Percentiles rank a stretch among this genome's conserved stretches.
phyloP scores from a whole-genome alignment of 2,797 vertebrate species.

The Hemibagrus guttatus region DNA sequence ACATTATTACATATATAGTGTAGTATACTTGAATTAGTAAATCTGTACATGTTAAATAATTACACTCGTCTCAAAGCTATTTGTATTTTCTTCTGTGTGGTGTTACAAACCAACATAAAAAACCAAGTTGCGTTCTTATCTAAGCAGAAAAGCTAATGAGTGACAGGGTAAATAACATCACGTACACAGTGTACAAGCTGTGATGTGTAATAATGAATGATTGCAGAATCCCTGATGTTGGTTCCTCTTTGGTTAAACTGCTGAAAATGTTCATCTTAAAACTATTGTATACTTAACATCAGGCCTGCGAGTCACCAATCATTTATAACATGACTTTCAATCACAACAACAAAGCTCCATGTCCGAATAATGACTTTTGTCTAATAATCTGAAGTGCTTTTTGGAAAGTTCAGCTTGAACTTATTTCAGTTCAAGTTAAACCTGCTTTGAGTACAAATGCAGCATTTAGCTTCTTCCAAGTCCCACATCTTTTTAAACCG shows the following conservation, averaged over 20 bases:
- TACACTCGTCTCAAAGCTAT: background rate
- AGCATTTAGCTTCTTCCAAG: background rate
- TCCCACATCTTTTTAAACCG: background rate
- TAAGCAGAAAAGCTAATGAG: slow-evolving; percentile 15
- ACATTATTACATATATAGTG: background rate
- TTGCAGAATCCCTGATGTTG: background rate
- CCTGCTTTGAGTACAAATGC: background rate
- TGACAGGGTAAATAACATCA: background rate
- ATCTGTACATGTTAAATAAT: background rate
- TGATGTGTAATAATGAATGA: background rate
- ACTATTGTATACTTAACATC: background rate
- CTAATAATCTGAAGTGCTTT: background rate
- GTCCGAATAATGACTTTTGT: background rate
- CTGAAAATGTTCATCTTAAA: background rate
- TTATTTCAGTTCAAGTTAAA: background rate
- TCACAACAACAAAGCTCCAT: background rate
- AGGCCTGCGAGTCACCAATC: background rate
- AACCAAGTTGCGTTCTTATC: slow-evolving; percentile 1
- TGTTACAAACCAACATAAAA: background rate
- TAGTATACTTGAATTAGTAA: background rate
- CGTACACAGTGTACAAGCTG: background rate
- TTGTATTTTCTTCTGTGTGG: background rate
- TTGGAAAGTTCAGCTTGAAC: background rate
- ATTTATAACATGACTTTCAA: background rate
- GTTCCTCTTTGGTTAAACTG: slow-evolving; percentile 5